Base-by-base conservation (phyloP, 1,140 invertebrate genomes). In the Eulimnadia texana region DNA sequence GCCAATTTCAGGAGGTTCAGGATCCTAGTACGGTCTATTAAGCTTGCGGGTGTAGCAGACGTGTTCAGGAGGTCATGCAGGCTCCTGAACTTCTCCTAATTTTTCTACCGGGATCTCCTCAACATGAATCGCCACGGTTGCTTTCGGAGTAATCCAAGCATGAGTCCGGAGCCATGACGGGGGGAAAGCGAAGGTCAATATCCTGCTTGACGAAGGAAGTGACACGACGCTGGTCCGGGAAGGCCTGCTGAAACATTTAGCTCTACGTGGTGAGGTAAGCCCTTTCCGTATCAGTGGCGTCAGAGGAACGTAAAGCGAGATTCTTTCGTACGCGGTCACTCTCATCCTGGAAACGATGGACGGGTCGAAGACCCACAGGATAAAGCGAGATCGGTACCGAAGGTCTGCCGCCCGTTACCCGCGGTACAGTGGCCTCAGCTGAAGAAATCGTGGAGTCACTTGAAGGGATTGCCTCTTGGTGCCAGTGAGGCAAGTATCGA, bases 141-240 rank as follows among this genome's bases (percentile, higher is more conserved):
- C 57, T 20, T 19, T 59, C 10, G 57, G 57, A 22, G 29, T 52
- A 16, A 49, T 42, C 10, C 3, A 11, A 11, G 25, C 42, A n/a
- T 28, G 11, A 24, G 22, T 22, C 25, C 27, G 42, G 24, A n/a
- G n/a, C n/a, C n/a, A n/a, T n/a, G n/a, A n/a, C n/a, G n/a, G 42
- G 13, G 57, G 57, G 42, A 59, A 47, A 28, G 13, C 25, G 20
- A 1, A 19, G 23, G 19, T 19, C 25, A 29, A 24, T 22, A 59
- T 22, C 1, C 19, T 59, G 29, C 29, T 59, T 59, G 2, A 59
- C 24, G 57, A 59, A 59, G 57, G 57, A 3, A 59, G 57, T 29
- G 9, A 59, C 29, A 19, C 16, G 2, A 42, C 28, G 29, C 29
- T 59, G 2, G 42, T 59, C 25, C 57, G 29, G 29, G 16, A 59